phyloP scores from a whole-genome alignment of 2,113 vertebrate genomes.

The Oncorhynchus gorbuscha region DNA sequence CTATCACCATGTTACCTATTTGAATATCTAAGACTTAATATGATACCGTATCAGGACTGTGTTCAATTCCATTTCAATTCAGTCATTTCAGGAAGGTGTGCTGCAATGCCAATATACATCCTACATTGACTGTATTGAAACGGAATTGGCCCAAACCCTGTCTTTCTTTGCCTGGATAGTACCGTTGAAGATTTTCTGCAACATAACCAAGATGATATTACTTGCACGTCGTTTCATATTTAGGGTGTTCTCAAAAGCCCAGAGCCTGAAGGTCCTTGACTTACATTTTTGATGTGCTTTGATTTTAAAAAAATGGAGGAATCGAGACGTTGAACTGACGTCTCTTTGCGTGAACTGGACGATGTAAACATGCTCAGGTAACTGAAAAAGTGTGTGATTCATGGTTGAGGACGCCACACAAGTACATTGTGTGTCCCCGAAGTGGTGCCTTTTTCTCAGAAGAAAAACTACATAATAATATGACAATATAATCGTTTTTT shows the following conservation, averaged over 20 bases:
- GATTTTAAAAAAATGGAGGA: slow-evolving; percentile 6
- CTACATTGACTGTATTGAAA: too few species aligned
- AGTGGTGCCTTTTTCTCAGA: slow-evolving; percentile 37
- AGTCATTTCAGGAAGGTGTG: too few species aligned
- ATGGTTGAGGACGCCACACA: slow-evolving; percentile 21
- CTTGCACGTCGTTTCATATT: not conserved
- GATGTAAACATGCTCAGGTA: slow-evolving; percentile 31
- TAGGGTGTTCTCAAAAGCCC: not conserved
- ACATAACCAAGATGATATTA: not conserved
- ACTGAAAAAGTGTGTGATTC: slow-evolving; percentile 4
- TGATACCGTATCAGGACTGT: too few species aligned
- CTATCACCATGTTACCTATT: too few species aligned
- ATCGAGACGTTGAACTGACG: not conserved
- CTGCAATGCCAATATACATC: slow-evolving; percentile 1
- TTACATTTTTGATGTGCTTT: slow-evolving; percentile 23
- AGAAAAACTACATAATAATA: not conserved
- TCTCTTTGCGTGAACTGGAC: not conserved
- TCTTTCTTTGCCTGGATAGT: not conserved
- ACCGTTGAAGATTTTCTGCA: not conserved
- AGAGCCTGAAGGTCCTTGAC: not conserved
- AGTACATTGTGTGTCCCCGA: slow-evolving; percentile 54
- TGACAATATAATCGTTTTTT: not conserved
- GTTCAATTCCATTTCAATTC: too few species aligned
- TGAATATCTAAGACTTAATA: too few species aligned
- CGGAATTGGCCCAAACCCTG: too few species aligned